Conservation (phyloP, 35 echinoderm and acorn worm genomes). For the Stichopus chloronotus region DNA sequence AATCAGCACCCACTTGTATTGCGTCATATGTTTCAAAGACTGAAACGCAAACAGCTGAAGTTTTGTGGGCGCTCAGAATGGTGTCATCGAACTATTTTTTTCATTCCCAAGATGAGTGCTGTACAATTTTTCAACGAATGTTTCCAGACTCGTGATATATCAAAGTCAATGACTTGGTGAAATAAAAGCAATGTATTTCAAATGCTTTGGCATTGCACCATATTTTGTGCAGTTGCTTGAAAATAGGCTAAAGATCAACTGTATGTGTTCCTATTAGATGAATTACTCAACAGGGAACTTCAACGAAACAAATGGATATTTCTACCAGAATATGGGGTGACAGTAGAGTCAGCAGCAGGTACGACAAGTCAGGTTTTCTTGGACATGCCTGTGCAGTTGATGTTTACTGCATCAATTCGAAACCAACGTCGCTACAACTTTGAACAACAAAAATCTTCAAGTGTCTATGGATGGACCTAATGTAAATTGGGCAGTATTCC, state of each 20-base stretch:
- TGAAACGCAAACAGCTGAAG: slow-evolving; percentile 17
- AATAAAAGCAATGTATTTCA: slow-evolving; percentile 24
- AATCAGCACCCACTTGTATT: slow-evolving; percentile 29
- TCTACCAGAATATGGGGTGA: neutral
- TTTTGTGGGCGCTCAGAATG: neutral
- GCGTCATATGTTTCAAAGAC: too few species aligned
- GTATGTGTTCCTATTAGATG: neutral
- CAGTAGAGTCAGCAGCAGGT: neutral
- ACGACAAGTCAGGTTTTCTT: neutral
- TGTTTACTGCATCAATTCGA: too few species aligned
- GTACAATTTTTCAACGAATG: slow-evolving; percentile 24
- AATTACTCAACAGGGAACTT: neutral
- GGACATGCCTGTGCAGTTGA: too few species aligned
- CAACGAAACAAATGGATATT: slow-evolving; percentile 2
- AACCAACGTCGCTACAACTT: too few species aligned
- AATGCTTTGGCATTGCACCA: slow-evolving; percentile 13
- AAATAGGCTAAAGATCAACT: slow-evolving; percentile 6
- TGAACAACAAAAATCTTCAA: too few species aligned
- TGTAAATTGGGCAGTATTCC: too few species aligned
- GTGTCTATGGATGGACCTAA: too few species aligned
- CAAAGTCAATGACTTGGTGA: slow-evolving; percentile 25
- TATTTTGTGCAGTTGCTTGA: slow-evolving; percentile 2
- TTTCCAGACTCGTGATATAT: slow-evolving; percentile 15
- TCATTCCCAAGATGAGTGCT: slow-evolving; percentile 16
- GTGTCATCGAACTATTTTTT: neutral